Evolutionary conservation across 1,140 invertebrate species (phyloP).

Genomic region (Campoletis sonorensis): DNA sequence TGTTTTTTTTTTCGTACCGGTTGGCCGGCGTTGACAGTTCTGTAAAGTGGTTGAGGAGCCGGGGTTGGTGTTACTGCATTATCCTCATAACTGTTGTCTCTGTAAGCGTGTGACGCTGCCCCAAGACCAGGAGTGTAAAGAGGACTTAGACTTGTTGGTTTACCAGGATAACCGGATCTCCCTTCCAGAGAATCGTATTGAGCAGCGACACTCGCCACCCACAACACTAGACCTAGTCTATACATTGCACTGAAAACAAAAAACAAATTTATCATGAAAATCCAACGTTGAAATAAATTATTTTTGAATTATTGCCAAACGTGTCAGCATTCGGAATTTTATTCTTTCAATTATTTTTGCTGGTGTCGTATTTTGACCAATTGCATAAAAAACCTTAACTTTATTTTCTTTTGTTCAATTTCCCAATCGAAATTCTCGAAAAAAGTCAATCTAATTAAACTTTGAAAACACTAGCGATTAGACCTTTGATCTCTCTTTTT

Average conservation of each 20-base stretch:
- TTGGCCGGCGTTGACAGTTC: conserved; percentile 53
- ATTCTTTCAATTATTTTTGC: too few relatives aligned
- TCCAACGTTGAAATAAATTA: not conserved
- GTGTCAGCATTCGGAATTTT: too few relatives aligned
- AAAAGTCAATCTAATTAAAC: too few relatives aligned
- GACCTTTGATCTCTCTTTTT: too few relatives aligned
- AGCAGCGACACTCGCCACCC: conserved; percentile 63
- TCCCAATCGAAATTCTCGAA: too few relatives aligned
- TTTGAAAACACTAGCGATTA: too few relatives aligned
- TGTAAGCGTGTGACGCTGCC: conserved; percentile 65
- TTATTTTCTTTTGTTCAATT: too few relatives aligned
- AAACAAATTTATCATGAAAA: not conserved
- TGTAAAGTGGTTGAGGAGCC: conserved; percentile 69
- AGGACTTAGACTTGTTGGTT: conserved; percentile 66
- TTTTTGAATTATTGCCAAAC: not conserved
- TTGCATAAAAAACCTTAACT: too few relatives aligned
- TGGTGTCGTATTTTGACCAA: too few relatives aligned
- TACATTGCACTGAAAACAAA: conserved; percentile 65
- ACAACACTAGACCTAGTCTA: conserved; percentile 66
- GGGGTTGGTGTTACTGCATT: conserved; percentile 75
- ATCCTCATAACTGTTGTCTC: conserved; percentile 75
- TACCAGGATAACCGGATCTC: conserved; percentile 66
- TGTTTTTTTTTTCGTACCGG: conserved; percentile 56
- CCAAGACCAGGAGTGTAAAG: conserved; percentile 67
- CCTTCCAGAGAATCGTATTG: conserved; percentile 70